A percentile compares a stretch with the other conserved stretches of the same genome.
Conservation (phyloP, 2,113 vertebrate genomes). For the Galbula dea region DNA sequence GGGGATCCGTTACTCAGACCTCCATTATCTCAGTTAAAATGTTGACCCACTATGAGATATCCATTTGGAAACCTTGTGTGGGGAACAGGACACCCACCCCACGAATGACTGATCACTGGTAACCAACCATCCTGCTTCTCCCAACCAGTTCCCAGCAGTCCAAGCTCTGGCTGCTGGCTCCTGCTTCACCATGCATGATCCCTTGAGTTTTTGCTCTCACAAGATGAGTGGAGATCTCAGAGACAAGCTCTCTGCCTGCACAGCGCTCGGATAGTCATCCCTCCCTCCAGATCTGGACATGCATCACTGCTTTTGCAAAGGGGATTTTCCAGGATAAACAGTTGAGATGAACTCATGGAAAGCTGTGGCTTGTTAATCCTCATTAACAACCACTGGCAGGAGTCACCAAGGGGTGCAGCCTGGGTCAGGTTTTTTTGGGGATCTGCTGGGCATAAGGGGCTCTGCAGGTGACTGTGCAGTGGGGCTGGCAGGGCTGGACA, state of each 20-base stretch:
- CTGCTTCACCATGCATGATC: rapidly evolving
- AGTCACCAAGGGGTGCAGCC: rapidly evolving
- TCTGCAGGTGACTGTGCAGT: neutral
- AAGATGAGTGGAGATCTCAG: too few species aligned
- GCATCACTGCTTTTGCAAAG: neutral
- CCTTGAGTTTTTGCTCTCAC: rapidly evolving
- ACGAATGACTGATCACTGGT: rapidly evolving
- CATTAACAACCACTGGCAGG: neutral
- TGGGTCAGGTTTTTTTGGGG: neutral
- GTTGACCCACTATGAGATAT: neutral
- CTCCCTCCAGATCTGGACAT: neutral
- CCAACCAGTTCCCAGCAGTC: neutral
- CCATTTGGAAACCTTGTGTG: neutral
- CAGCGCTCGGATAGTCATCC: neutral
- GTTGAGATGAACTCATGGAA: slow-evolving; percentile 11
- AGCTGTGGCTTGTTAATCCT: neutral
- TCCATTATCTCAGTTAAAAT: neutral
- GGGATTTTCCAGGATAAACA: slow-evolving; percentile 47
- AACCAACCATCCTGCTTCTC: neutral
- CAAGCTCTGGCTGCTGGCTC: neutral
- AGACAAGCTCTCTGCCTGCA: neutral
- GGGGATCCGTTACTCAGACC: neutral
- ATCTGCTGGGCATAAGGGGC: neutral
- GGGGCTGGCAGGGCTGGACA: neutral
- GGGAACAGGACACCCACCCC: neutral